Evolutionary conservation across 2,113 vertebrate genomes (phyloP), one percentile per base, ranked within the genome.

Genomic region (Indicator maculatus): DNA sequence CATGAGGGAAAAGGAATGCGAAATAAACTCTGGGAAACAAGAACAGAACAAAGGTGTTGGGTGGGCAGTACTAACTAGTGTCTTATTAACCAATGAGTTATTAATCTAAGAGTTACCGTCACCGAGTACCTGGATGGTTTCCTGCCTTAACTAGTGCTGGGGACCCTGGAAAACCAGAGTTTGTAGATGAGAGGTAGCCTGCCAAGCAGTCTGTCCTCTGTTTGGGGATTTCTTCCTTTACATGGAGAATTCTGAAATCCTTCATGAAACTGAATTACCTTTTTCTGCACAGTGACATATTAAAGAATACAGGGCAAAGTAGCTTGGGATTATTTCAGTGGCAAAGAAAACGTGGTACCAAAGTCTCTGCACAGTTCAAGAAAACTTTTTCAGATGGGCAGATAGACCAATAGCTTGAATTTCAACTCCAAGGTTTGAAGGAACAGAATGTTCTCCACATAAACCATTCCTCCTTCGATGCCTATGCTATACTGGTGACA

Each of bases 1-100:
- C 81, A 97, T 36, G 66, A 98, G 90, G 15, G 99, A 99, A 98
- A 99, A 99, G 19, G 98, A 99, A 98, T 99, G 99, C 60, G 98
- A 99, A 97, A 99, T 97, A 97, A 99, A 99, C 64, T 98, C 99
- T 99, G 98, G 74, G 94, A 91, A 97, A 96, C 91, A 81, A 97
- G 88, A 97, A 91, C 89, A 96, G 91, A 90, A 94, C 81, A 93
- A 96, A 95, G 58, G 63, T 93, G 79, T 92, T 96, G 86, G 77
- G 93, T 83, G 86, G 92, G 86, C 71, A 95, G 77, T 93, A 92
- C 90, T 94, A 92, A 79, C 83, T 90, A 79, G 27, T 53, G 41
- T 70, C 47, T 83, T 79, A 83, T 65, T 83, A 96, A 95, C 70
- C 53, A 90, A 24, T 38, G 81, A 93, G 86, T 86, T 41, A 89